Base-by-base conservation (phyloP, 2,888 invertebrate species). In the Beris morrisii region DNA sequence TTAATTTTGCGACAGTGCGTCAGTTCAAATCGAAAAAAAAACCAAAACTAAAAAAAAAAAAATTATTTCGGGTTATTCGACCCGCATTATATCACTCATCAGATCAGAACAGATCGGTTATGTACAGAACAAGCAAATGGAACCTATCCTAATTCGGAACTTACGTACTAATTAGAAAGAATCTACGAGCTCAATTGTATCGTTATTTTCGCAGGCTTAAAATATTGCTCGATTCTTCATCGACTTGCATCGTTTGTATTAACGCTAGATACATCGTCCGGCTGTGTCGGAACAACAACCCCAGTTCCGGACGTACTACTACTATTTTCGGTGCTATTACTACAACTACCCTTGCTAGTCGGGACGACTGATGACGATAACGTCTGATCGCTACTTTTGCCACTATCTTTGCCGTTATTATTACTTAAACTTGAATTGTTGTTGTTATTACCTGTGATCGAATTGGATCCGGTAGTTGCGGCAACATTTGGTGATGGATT, bases 211-310 rank as follows among this genome's bases (percentile, higher is more conserved):
- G 9, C 38, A 7, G 38, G 9, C 38, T 9, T 15, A 7, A 1
- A 50, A 50, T 13, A 15, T 13, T 22, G 7, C 38, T 9, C 32
- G 32, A 7, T 53, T 30, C 52, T 15, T 68, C 68, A 68, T 64
- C 68, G 68, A 58, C 68, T 68, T 46, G 68, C 68, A 54, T 68
- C 68, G 38, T 65, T 65, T n/a, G 64, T 48, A 31, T 57, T 68
- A n/a, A 63, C 64, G 22, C 57, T 68, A 43, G 68, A 64, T 3
- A 53, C 58, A 57, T 68, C 68, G 30, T 68, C 68, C 2, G 66
- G 45, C 28, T 65, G 44, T 3, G 52, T 15, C 5, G 57, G 15
- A n/a, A 65, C 48, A 38, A 55, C 43, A 6, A n/a, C 45, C 38
- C 59, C 57, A 43, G 52, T 30, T 52, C 50, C 61, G 32, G 72